Evolutionary conservation across 1,140 invertebrate genomes (phyloP), one percentile per base, ranked within the genome.

Genomic region (Colletes latitarsis): DNA sequence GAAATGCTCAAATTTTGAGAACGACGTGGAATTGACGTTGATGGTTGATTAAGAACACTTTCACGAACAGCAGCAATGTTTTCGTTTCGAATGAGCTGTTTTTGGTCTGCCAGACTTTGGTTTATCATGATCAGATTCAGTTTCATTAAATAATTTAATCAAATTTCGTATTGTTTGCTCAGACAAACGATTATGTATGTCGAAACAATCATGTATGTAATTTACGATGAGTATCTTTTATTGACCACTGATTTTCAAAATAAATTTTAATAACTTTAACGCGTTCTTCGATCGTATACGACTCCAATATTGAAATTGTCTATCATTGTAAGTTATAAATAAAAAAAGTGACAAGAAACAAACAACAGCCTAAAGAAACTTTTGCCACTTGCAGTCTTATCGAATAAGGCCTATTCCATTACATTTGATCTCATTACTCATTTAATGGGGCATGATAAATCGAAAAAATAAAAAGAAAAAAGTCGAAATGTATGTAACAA

Each of bases 1-100:
- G 84, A 87, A 85, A 88, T 88, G 15, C 73, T 9, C 78, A 83
- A 70, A 84, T 88, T 77, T 86, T 83, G 78, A 55, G 49, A 77
- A 82, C 84, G 77, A 75, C 67, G 84, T 75, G 81, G 84, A 88
- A 89, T 88, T 84, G 84, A 88, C 46, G 82, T 89, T 84, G 72
- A 79, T 83, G 84, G 80, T 80, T 70, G 79, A 21, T 88, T 77
- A 83, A 14, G 74, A 69, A 85, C 79, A 89, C 83, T 89, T 67
- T 83, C 53, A 62, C 60, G 60, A 62, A 62, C 60, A 39, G 60
- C 60, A 62, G 21, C 21, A 62, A 62, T 39, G 60, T 62, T 62
- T 62, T 63, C 60, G 15, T 63, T n/a, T 63, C 30, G 10, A 39
- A 10, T 10, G 60, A 63, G 15, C 1, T 39, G 60, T 39, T 60